Base-by-base conservation (phyloP, 2,888 invertebrate genomes). In the Euclidia mi region DNA sequence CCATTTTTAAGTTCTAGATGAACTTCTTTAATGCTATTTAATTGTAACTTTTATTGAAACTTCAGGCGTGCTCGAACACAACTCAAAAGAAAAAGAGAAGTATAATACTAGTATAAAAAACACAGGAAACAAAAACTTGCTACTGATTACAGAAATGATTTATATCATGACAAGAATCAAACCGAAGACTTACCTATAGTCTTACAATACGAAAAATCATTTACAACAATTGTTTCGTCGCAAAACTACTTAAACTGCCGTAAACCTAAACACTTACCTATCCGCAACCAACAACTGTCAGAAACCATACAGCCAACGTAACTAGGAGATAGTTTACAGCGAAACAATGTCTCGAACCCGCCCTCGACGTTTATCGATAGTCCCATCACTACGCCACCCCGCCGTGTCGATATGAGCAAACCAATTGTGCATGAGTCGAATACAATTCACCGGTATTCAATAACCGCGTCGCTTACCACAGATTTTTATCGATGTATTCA, bases 341-440 rank as follows among this genome's bases (percentile, higher is more conserved):
- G 65, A 62, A 62, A 65, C 69, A 71, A 62, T 65, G 58, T 68
- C 55, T 53, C 43, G 49, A 56, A 64, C 58, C 53, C 55, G 50
- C 48, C 56, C 58, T 71, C 63, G 61, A 75, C 63, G 59, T 66
- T 67, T 64, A 72, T 72, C 64, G 70, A 74, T 71, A 67, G 61
- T 57, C 58, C 60, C 88, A 79, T 77, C 87, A 81, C 88, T 86
- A 41, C 78, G 90, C 86, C 84, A 83, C 91, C 92, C 92, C 88
- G 91, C 84, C 87, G 92, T 80, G 91, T 88, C 88, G 84, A 87
- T 90, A 89, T 87, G 85, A 86, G 79, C 84, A 83, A 79, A 84
- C 87, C 89, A 91, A 91, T 91, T 92, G 91, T 90, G 83, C 87
- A 87, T 88, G 89, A 89, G 83, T 89, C 85, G 83, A 81, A 87